Evolutionary conservation across 2,888 invertebrate species (phyloP), one percentile per base, ranked within the genome.

Genomic region (Pantelozetes paolii): DNA sequence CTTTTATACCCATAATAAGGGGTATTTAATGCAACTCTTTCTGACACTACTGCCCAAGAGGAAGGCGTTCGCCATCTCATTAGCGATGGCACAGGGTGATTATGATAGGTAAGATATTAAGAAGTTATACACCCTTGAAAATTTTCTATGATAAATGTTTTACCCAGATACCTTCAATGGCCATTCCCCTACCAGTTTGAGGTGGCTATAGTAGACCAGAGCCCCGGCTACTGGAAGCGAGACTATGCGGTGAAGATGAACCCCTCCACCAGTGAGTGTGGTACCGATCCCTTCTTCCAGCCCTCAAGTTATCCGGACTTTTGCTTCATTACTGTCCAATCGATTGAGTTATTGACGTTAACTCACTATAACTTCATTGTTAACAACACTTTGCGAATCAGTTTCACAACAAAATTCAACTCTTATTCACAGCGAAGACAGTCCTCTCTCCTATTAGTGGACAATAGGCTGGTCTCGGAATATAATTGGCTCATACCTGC

Each of bases 1-100:
- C 11, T 79, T 79, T 70, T 79, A 79, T 71, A 79, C 79, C 9
- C 75, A 77, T 20, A 67, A 73, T 11, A 78, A 79, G 20, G 79
- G 79, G 0, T 78, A 79, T 71, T 75, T 78, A 15, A 76, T 79
- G 74, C 75, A 77, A 67, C 26, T 79, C 13, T 75, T 75, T 50
- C 11, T 75, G 72, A 75, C 75, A 45, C 20, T 75, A 6, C 45
- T 75, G 30, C 75, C 75, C 0, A 72, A 75, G 32, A 42, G 64
- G 18, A 64, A 54, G 1, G 75, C 75, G n/a, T 75, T 75, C 30
- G 75, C 75, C 20, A 69, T 75, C 23, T 75, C 75, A 40, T 32
- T 73, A 20, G 75, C 75, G 9, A 40, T 75, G 28, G 69, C 57
- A 28, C 75, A 75, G 50, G 75, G 75, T 15, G 75, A 75, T 70